Base-by-base conservation (phyloP, 1,140 invertebrate genomes). In the Asbolus verrucosus region DNA sequence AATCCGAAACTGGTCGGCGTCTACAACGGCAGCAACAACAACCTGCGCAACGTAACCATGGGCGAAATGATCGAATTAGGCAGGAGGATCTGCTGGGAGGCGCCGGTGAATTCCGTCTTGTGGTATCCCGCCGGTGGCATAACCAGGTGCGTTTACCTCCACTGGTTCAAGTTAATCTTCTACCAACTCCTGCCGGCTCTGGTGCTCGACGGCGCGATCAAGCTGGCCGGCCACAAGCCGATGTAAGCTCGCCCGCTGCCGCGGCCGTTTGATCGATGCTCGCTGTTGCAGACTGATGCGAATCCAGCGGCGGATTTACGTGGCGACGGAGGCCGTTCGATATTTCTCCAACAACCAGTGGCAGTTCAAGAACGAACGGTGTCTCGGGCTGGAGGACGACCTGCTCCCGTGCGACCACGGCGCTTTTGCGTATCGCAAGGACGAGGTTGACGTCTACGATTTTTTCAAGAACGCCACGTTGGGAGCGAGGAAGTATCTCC, bases 331-430 rank as follows among this genome's bases (percentile, higher is more conserved):
- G 5, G 92, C 91, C 1, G 75, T 98, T 1, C 83, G 89, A 43
- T 93, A 91, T 75, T 98, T 96, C 75, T 87, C 92, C 0, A 88
- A 84, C 0, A 88, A 93, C 69, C 86, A 94, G 77, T 98, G 94
- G 94, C 83, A 84, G 4, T 97, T 97, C 77, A 77, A 82, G 14
- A 94, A 94, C 71, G 81, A 87, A 0, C 95, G 95, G 69, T 85
- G 92, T 18, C 74, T 88, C 6, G 78, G 82, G 0, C 79, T 97
- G 9, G 84, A 90, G 63, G 77, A 82, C 0, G 74, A 81, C 3
- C 79, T 96, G 63, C 83, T 86, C 33, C 71, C 82, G 0, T 77
- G 83, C 11, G 95, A 98, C 77, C 72, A 81, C 68, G 82, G 85
- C 66, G 78, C 83, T 16, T 94, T 93, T 77, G 84, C 84, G 27